These are phyloP conservation scores for Dicaeum eximium DNA, from an alignment of 2,113 vertebrate species.

Conservation along the genomic window DNA sequence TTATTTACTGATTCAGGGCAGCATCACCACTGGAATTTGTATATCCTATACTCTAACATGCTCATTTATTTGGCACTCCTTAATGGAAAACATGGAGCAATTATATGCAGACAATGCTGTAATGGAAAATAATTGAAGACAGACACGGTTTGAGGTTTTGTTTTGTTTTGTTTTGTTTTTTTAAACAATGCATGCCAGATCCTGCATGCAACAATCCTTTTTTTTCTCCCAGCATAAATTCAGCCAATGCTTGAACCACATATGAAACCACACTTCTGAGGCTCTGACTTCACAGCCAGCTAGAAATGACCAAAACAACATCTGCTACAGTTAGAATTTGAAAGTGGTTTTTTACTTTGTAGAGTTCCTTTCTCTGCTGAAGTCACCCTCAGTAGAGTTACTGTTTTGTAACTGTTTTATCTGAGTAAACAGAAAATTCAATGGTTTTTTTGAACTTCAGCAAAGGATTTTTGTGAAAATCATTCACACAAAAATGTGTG, in stretches of 20 bases:
- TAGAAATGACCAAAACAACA: slow-evolving; percentile 73
- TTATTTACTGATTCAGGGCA: slow-evolving; percentile 39
- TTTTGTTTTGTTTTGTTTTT: slow-evolving; percentile 36
- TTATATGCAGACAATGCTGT: slow-evolving; percentile 70
- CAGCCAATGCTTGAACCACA: slow-evolving; percentile 57
- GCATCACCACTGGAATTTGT: slow-evolving; percentile 39
- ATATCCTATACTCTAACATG: slow-evolving; percentile 4
- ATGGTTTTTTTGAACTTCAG: background rate
- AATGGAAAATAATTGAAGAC: slow-evolving; percentile 71
- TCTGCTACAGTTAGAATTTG: slow-evolving; percentile 53
- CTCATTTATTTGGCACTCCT: slow-evolving; percentile 57
- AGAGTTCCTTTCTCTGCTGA: slow-evolving; percentile 22
- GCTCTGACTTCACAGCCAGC: slow-evolving; percentile 64
- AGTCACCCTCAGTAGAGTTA: background rate
- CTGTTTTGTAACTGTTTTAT: slow-evolving; percentile 27
- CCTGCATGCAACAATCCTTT: slow-evolving; percentile 48
- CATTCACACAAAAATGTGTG: background rate
- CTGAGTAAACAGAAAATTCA: background rate
- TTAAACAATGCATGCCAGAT: slow-evolving; percentile 56
- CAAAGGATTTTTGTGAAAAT: background rate
- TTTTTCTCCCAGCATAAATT: background rate
- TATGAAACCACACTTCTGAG: slow-evolving; percentile 55
- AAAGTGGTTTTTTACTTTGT: slow-evolving; percentile 26
- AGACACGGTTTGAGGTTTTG: slow-evolving; percentile 15
- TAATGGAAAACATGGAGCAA: slow-evolving; percentile 70